phyloP scores from a whole-genome alignment of 2,797 vertebrate species.

The Brachyrhaphis roseni region DNA sequence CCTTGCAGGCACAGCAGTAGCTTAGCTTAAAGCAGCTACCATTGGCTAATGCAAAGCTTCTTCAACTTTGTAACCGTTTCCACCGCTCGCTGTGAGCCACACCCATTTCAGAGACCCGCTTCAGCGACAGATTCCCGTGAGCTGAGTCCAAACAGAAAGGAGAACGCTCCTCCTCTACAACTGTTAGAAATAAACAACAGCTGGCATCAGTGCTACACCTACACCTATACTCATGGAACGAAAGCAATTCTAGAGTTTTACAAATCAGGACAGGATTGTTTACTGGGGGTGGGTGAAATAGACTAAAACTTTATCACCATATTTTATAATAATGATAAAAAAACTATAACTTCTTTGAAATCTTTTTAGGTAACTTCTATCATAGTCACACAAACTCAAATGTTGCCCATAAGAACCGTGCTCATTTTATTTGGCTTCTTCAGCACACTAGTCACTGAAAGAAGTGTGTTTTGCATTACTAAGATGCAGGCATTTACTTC shows the following conservation, averaged over 20 bases:
- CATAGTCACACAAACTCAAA: neutral
- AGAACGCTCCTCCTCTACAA: neutral
- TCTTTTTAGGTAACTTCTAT: neutral
- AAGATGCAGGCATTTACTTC: neutral
- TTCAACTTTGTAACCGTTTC: constrained; percentile 12
- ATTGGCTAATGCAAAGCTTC: neutral
- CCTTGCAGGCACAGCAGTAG: constrained; percentile 1
- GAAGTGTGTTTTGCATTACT: too few relatives aligned
- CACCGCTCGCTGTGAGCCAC: constrained; percentile 29
- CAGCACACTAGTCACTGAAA: neutral
- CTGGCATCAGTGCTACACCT: neutral
- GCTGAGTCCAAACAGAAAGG: constrained; percentile 4
- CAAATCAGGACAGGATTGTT: neutral
- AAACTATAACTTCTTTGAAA: neutral
- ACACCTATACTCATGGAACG: neutral
- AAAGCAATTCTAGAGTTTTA: neutral
- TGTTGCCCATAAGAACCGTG: neutral
- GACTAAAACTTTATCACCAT: neutral
- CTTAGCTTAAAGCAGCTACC: neutral
- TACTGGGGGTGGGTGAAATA: neutral
- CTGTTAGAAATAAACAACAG: neutral
- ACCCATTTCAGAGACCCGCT: constrained; percentile 29
- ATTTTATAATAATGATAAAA: neutral
- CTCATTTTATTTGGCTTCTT: neutral
- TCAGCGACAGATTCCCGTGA: constrained; percentile 5